phyloP scores from a whole-genome alignment of 2,113 vertebrate species.

The Probosciger aterrimus region DNA sequence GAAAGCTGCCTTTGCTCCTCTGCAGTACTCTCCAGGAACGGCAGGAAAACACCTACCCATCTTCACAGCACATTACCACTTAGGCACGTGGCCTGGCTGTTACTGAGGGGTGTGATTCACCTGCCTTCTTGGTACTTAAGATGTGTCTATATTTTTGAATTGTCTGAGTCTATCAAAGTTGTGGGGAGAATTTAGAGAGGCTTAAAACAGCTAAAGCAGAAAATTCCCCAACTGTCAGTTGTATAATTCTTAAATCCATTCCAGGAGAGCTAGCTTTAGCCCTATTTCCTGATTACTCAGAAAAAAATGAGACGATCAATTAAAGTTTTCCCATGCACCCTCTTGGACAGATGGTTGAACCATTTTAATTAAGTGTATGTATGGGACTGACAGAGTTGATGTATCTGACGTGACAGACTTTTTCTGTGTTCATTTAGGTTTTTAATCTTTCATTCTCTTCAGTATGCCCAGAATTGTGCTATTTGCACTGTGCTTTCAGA shows the following conservation, averaged over 20 bases:
- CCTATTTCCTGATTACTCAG: not conserved
- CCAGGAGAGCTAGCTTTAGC: conserved; percentile 5
- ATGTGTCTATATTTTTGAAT: not conserved
- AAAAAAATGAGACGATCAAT: conserved; percentile 35
- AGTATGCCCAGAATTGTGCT: conserved; percentile 13
- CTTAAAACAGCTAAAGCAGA: conserved; percentile 13
- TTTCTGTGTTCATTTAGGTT: conserved; percentile 64
- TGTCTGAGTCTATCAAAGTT: not conserved
- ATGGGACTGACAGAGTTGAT: conserved; percentile 57
- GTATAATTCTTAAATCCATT: conserved; percentile 33
- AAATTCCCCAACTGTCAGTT: conserved; percentile 41
- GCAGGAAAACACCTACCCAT: conserved; percentile 16
- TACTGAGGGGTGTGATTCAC: not conserved
- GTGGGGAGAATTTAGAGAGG: not conserved
- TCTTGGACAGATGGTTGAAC: conserved; percentile 65
- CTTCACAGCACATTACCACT: not conserved
- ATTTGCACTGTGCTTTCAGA: conserved; percentile 5
- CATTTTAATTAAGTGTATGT: conserved; percentile 68
- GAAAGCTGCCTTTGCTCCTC: not conserved
- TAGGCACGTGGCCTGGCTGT: not conserved
- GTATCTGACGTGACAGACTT: conserved; percentile 59
- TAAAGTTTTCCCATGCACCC: conserved; percentile 54
- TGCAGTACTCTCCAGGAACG: not conserved
- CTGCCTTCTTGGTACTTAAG: not conserved
- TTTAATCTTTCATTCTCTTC: conserved; percentile 51